These are phyloP conservation scores for Drosophila pachea DNA, from an alignment of 1,140 invertebrate genomes.

Conservation along the genomic window DNA sequence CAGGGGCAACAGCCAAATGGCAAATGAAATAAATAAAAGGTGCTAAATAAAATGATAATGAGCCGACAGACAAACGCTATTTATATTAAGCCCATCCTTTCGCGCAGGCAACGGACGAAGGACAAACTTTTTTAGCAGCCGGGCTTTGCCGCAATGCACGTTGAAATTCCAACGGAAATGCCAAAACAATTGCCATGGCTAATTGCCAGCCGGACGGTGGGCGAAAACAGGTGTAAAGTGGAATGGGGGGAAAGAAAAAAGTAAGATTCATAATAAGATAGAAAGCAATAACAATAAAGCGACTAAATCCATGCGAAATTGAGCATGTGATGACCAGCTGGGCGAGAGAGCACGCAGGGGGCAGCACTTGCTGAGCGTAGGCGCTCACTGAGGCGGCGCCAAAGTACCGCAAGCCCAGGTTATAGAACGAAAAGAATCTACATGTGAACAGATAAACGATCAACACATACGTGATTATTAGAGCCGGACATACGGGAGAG, in stretches of 20 bases:
- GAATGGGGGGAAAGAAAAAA: slow-evolving; percentile 39
- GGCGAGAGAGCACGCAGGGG: not conserved
- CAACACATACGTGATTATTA: slow-evolving; percentile 33
- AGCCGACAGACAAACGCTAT: slow-evolving; percentile 40
- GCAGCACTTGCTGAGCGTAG: slow-evolving; percentile 6
- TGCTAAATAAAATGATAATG: slow-evolving; percentile 48
- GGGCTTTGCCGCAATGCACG: slow-evolving; percentile 35
- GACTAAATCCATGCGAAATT: slow-evolving; percentile 38
- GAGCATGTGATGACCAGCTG: slow-evolving; percentile 34
- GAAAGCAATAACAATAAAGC: slow-evolving; percentile 18
- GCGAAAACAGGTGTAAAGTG: slow-evolving; percentile 56
- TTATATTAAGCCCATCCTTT: slow-evolving; percentile 13
- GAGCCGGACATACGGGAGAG: slow-evolving; percentile 19
- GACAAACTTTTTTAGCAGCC: slow-evolving; percentile 50
- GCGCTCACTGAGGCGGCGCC: slow-evolving; percentile 56
- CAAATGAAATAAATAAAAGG: slow-evolving; percentile 18
- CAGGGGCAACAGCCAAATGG: not conserved
- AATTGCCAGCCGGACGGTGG: slow-evolving; percentile 49
- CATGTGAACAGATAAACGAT: slow-evolving; percentile 37
- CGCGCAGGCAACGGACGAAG: slow-evolving; percentile 21
- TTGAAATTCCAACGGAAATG: slow-evolving; percentile 62
- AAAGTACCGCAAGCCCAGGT: slow-evolving; percentile 58
- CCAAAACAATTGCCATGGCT: slow-evolving; percentile 54
- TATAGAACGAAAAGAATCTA: slow-evolving; percentile 28
- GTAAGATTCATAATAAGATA: slow-evolving; percentile 42